These are phyloP conservation scores for Drosophila melanosoma DNA, from an alignment of 2,888 invertebrate species.

Conservation along the genomic window DNA sequence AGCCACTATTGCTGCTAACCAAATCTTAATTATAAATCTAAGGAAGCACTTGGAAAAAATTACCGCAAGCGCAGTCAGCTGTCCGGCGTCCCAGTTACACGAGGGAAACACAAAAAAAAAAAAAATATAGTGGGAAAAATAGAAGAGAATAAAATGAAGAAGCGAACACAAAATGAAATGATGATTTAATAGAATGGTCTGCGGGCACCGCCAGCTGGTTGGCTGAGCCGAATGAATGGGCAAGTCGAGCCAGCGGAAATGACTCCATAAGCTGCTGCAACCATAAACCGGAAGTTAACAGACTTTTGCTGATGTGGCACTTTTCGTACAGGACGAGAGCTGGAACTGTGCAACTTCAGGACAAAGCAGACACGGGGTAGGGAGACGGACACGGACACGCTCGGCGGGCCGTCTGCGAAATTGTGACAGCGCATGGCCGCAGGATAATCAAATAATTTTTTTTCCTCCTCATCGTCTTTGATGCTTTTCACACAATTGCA, in stretches of 20 bases:
- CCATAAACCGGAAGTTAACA: slow-evolving; percentile 83
- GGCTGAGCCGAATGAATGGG: slow-evolving; percentile 76
- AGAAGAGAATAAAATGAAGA: slow-evolving; percentile 22
- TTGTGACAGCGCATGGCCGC: slow-evolving; percentile 84
- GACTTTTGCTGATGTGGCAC: slow-evolving; percentile 83
- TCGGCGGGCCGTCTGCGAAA: slow-evolving; percentile 75
- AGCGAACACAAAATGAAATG: slow-evolving; percentile 69
- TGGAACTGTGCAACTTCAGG: slow-evolving; percentile 14
- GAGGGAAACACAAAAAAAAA: slow-evolving; percentile 20
- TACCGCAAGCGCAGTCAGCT: slow-evolving; percentile 76
- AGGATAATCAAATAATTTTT: slow-evolving; percentile 82
- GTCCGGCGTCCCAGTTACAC: slow-evolving; percentile 27
- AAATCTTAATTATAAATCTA: slow-evolving; percentile 84
- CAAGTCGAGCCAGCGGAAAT: slow-evolving; percentile 72
- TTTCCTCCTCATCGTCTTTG: slow-evolving; percentile 41
- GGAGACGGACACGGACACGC: slow-evolving; percentile 47
- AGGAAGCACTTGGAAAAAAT: slow-evolving; percentile 81
- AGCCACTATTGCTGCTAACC: slow-evolving; percentile 82
- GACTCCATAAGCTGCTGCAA: slow-evolving; percentile 80
- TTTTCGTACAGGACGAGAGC: slow-evolving; percentile 47
- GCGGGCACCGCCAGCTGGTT: slow-evolving; percentile 74
- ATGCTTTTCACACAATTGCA: slow-evolving; percentile 47
- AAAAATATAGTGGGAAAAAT: slow-evolving; percentile 11
- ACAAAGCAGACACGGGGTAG: slow-evolving; percentile 7
- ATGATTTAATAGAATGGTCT: slow-evolving; percentile 83